A percentile compares a stretch with the other conserved stretches of the same genome.
phyloP scores from a whole-genome alignment of 2,797 vertebrate genomes.

The Coreius guichenoti region DNA sequence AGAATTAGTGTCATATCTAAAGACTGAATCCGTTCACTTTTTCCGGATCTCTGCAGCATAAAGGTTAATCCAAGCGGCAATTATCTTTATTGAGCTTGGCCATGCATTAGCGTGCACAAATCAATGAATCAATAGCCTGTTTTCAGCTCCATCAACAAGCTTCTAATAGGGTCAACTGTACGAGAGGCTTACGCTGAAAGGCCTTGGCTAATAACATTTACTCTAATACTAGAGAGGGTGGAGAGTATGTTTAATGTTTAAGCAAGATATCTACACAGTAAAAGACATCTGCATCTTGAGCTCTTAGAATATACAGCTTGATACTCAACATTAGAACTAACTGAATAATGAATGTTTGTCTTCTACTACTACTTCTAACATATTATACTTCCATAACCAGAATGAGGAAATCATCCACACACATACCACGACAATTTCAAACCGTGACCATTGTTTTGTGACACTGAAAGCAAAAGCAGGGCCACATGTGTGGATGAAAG shows the following conservation, averaged over 20 bases:
- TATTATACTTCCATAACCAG: not conserved
- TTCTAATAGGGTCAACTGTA: slow-evolving; percentile 43
- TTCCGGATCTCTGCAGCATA: slow-evolving; percentile 11
- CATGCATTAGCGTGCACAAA: slow-evolving; percentile 40
- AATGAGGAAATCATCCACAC: slow-evolving; percentile 45
- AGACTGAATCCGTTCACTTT: not conserved
- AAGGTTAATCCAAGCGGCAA: slow-evolving; percentile 26
- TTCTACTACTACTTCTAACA: not conserved
- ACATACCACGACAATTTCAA: slow-evolving; percentile 58
- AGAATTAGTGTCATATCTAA: slow-evolving; percentile 35
- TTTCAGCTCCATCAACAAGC: slow-evolving; percentile 47
- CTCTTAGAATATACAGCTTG: slow-evolving; percentile 63
- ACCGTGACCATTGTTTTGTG: slow-evolving; percentile 40
- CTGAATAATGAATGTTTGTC: slow-evolving; percentile 69
- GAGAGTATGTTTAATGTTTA: slow-evolving; percentile 59
- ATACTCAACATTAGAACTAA: slow-evolving; percentile 66
- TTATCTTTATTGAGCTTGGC: slow-evolving; percentile 39
- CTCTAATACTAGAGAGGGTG: slow-evolving; percentile 6
- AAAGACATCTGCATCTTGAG: slow-evolving; percentile 66
- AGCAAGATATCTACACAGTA: slow-evolving; percentile 60
- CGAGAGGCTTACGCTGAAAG: slow-evolving; percentile 27
- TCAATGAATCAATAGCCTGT: slow-evolving; percentile 44
- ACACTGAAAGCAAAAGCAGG: slow-evolving; percentile 33
- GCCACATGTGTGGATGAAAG: slow-evolving; percentile 45
- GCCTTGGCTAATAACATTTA: slow-evolving; percentile 24